A percentile compares a stretch with the other conserved stretches of the same genome.
Conservation (phyloP, 2,888 invertebrate species). For the Invenusta paracnida region DNA sequence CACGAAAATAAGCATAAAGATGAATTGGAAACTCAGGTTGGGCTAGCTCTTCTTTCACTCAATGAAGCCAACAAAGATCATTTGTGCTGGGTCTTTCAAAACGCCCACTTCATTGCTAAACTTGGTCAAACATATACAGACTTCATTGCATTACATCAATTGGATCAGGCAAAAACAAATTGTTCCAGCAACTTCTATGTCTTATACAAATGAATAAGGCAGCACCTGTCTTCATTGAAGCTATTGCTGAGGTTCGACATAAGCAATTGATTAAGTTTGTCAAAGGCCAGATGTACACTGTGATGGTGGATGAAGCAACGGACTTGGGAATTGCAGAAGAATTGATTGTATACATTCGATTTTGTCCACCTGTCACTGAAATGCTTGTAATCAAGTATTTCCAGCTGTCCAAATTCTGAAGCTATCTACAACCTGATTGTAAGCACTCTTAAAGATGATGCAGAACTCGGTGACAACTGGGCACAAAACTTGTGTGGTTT, state of each 20-base stretch:
- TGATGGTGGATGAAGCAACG: conserved; percentile 27
- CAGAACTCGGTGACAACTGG: conserved; percentile 26
- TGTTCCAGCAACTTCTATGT: conserved; percentile 29
- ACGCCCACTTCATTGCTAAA: conserved; percentile 22
- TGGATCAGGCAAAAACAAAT: conserved; percentile 26
- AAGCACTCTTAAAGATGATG: conserved; percentile 29
- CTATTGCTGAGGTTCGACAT: conserved; percentile 22
- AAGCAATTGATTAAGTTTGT: conserved; percentile 2
- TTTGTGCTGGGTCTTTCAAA: not conserved
- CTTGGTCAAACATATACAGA: conserved; percentile 16
- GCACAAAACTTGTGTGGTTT: not conserved
- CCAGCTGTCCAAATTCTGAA: conserved; percentile 23
- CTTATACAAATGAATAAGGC: conserved; percentile 29
- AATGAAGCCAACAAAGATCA: conserved; percentile 25
- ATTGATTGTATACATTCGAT: conserved; percentile 29
- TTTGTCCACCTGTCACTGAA: conserved; percentile 29
- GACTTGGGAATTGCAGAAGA: conserved; percentile 16
- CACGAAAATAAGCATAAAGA: conserved; percentile 29
- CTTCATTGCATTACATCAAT: conserved; percentile 14
- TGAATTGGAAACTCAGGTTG: not conserved
- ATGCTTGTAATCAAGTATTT: conserved; percentile 19
- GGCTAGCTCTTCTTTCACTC: conserved; percentile 29
- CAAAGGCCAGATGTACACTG: conserved; percentile 29
- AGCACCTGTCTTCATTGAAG: conserved; percentile 23
- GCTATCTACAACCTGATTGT: conserved; percentile 26